Evolutionary conservation across 2,113 vertebrate genomes (phyloP).

Genomic region (Stomatorhinus ivindoensis): DNA sequence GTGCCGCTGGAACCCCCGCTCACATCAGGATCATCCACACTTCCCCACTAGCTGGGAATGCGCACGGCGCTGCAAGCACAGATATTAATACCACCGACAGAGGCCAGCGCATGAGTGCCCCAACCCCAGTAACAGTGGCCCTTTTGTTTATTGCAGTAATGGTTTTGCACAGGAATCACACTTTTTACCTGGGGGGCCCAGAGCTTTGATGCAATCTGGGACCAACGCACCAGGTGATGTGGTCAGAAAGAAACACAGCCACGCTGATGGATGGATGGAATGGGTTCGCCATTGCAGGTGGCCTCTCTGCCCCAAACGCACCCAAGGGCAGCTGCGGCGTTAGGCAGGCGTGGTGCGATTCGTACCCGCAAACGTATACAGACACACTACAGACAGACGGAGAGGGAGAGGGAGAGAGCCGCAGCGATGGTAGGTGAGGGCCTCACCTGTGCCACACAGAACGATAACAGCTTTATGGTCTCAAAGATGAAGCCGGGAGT

Average conservation of each 20-base stretch:
- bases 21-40: background rate
- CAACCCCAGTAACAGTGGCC: background rate
- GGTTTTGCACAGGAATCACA: background rate
- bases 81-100: background rate
- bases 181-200: background rate
- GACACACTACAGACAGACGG: background rate
- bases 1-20: background rate
- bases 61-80: background rate
- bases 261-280: background rate
- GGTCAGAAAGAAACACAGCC: background rate
- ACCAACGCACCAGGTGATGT: background rate
- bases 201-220: background rate
- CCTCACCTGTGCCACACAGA: constrained; percentile 67
- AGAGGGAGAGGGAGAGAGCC: background rate
- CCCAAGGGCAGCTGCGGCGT: background rate
- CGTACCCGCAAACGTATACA: background rate
- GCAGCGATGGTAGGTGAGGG: no score
- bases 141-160: background rate
- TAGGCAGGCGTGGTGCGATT: background rate
- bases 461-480: constrained; percentile 69
- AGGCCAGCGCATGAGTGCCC: background rate
- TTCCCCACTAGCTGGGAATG: background rate
- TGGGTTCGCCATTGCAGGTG: background rate
- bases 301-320: background rate
- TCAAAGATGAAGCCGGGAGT: constrained; percentile 69